phyloP scores from a whole-genome alignment of 2,113 vertebrate genomes.

The Cyanoderma ruficeps region DNA sequence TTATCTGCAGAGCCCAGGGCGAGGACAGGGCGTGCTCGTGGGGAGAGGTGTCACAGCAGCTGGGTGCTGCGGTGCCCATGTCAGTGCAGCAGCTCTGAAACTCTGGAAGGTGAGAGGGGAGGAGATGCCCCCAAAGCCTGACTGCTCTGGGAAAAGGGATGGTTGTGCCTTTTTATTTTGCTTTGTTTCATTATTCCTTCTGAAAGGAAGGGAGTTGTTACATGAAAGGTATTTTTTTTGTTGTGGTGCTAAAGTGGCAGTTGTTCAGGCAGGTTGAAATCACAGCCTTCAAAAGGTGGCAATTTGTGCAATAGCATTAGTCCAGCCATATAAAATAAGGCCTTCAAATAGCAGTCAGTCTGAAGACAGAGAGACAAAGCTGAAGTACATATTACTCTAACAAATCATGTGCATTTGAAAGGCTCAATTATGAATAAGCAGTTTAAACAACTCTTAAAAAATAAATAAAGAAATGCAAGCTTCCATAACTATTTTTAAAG shows the following conservation, averaged over 20 bases:
- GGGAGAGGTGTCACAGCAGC: rapidly evolving
- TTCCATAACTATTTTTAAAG: constrained; percentile 27
- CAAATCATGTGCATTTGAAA: constrained; percentile 38
- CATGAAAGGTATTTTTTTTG: constrained; percentile 36
- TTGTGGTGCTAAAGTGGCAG: constrained; percentile 41
- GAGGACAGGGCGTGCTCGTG: rapidly evolving
- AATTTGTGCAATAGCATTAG: constrained; percentile 55
- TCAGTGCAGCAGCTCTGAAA: neutral
- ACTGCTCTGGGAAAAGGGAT: neutral
- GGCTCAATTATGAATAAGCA: neutral
- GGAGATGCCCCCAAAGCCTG: neutral
- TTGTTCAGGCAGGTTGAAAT: constrained; percentile 35
- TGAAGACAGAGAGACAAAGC: neutral
- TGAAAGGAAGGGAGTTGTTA: constrained; percentile 18
- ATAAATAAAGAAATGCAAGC: neutral
- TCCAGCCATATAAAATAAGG: neutral
- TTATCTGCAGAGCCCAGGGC: neutral
- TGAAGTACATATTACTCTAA: neutral
- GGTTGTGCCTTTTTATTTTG: neutral
- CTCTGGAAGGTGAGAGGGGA: neutral
- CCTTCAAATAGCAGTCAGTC: neutral
- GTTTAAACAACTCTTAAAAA: neutral
- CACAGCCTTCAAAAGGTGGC: constrained; percentile 7
- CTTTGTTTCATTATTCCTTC: neutral
- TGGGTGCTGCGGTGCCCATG: rapidly evolving